Conservation (phyloP, 2,888 invertebrate genomes). For the Atethmia centrago region DNA sequence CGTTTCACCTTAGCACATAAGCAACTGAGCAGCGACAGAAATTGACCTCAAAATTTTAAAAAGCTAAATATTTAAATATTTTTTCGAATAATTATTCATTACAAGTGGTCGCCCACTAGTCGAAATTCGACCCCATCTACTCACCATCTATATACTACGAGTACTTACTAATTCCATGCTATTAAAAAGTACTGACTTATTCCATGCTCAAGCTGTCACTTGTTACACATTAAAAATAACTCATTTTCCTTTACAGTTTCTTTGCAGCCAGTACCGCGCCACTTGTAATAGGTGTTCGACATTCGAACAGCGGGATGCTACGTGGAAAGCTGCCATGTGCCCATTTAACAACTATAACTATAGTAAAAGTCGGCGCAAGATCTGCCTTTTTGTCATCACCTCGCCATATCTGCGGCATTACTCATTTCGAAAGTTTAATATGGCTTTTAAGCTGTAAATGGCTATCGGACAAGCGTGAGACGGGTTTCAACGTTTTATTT, state of each 20-base stretch:
- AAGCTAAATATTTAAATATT: no score
- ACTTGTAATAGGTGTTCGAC: constrained; percentile 70
- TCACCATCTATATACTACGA: no score
- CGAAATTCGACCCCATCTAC: no score
- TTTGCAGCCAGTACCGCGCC: constrained; percentile 63
- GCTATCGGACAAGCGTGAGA: constrained; percentile 48
- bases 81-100: no score
- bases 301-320: constrained; percentile 71
- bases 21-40: no score
- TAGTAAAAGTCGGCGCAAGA: constrained; percentile 66
- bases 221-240: constrained; percentile 5
- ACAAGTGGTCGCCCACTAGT: no score
- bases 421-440: constrained; percentile 77
- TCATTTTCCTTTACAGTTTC: constrained; percentile 15
- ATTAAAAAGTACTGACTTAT: no score
- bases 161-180: no score
- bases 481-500: constrained; percentile 49
- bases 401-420: constrained; percentile 70
- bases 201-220: no score
- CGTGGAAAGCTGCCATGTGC: constrained; percentile 71
- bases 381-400: constrained; percentile 71
- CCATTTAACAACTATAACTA: constrained; percentile 65
- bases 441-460: constrained; percentile 59
- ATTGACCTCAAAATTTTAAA: no score
- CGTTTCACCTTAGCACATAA: no score